Conservation (phyloP, 2,113 vertebrate genomes). For the Grammomys dolichurus region DNA sequence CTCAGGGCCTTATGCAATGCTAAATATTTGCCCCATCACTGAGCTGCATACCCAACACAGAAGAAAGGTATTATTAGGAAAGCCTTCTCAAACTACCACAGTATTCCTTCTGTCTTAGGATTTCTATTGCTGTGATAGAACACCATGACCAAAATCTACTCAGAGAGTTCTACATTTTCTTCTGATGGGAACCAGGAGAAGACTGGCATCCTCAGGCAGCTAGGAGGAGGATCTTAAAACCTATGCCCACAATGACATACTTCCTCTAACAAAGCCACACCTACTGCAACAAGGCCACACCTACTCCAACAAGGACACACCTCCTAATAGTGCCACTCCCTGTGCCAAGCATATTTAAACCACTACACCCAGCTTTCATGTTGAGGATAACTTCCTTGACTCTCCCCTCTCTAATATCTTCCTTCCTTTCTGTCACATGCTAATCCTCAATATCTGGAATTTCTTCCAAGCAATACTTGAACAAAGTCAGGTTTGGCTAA, state of each 20-base stretch:
- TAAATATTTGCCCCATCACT: background rate
- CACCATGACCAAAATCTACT: background rate
- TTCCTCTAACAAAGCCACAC: too few species aligned
- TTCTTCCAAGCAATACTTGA: background rate
- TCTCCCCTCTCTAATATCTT: background rate
- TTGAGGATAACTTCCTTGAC: background rate
- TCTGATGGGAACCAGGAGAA: too few species aligned
- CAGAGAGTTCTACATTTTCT: too few species aligned
- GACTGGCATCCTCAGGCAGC: too few species aligned
- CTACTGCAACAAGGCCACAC: too few species aligned
- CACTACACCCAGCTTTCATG: background rate
- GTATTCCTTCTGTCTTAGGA: constrained; percentile 16
- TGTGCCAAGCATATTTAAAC: too few species aligned
- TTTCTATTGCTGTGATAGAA: background rate
- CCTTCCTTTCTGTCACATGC: background rate
- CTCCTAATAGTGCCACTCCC: too few species aligned
- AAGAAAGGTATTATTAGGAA: constrained; percentile 1
- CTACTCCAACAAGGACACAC: too few species aligned
- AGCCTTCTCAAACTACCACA: background rate
- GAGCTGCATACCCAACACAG: background rate
- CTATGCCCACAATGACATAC: too few species aligned
- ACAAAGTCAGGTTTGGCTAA: background rate
- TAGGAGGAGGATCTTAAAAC: too few species aligned
- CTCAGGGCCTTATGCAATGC: background rate
- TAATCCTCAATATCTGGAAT: background rate